These are phyloP conservation scores for Maniola hyperantus DNA, from an alignment of 2,888 invertebrate genomes.

Conservation along the genomic window DNA sequence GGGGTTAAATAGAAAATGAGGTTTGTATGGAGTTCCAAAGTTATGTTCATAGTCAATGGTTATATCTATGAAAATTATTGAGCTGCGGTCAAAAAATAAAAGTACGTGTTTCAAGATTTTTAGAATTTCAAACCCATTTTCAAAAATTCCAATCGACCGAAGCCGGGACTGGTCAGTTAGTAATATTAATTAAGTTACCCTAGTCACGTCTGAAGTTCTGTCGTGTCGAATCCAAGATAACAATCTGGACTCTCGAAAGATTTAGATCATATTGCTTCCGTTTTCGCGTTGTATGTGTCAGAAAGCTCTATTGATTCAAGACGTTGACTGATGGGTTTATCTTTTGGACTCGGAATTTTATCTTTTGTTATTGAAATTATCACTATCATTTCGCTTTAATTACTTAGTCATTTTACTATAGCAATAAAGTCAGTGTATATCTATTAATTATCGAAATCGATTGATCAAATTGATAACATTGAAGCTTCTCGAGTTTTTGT, in stretches of 20 bases:
- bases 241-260: slow-evolving; percentile 6
- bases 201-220: not conserved
- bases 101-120: too few species aligned
- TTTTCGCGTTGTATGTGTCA: slow-evolving; percentile 8
- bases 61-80: too few species aligned
- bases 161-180: too few species aligned
- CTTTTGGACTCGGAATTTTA: not conserved
- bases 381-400: slow-evolving; percentile 1
- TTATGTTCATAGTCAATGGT: too few species aligned
- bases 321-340: slow-evolving; percentile 15
- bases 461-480: not conserved
- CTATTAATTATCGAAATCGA: not conserved
- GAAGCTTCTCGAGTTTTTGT: not conserved
- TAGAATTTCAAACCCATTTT: too few species aligned
- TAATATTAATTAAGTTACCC: not conserved
- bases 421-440: not conserved
- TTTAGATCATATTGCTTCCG: slow-evolving; percentile 10
- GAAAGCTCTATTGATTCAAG: slow-evolving; percentile 7
- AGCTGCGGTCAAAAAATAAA: too few species aligned
- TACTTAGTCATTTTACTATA: not conserved
- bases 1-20: too few species aligned
- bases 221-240: slow-evolving; percentile 1
- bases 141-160: too few species aligned
- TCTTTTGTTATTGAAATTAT: slow-evolving; percentile 5
- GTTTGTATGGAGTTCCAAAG: too few species aligned